Evolutionary conservation across 1,140 invertebrate genomes (phyloP).

Genomic region (Magallana angulata): DNA sequence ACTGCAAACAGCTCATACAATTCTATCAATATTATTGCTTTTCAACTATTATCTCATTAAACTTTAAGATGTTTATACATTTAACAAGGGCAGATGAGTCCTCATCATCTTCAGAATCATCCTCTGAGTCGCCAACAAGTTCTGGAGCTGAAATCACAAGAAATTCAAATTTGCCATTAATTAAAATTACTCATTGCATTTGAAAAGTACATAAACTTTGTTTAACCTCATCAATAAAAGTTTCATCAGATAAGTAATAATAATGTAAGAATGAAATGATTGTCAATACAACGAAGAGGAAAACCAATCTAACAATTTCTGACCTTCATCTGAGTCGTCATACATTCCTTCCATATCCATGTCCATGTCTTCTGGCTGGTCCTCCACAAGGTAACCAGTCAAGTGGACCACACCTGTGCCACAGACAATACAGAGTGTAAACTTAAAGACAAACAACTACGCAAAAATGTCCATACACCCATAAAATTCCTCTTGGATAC

Average conservation of each 20-base stretch:
- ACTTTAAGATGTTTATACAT: neutral
- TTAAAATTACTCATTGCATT: no score
- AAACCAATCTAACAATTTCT: neutral
- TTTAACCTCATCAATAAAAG: no score
- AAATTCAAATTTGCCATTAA: neutral
- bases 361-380: slow-evolving; percentile 44
- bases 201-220: no score
- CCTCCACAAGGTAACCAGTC: slow-evolving; percentile 67
- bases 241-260: no score
- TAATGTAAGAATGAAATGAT: no score
- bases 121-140: slow-evolving; percentile 47
- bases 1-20: no score
- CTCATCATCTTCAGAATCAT: slow-evolving; percentile 54
- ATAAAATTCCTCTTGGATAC: no score
- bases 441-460: no score
- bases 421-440: neutral
- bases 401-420: slow-evolving; percentile 70
- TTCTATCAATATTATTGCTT: no score
- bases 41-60: no score
- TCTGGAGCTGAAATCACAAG: slow-evolving; percentile 49
- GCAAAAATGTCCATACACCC: no score
- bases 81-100: slow-evolving; percentile 16
- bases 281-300: no score
- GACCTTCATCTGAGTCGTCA: slow-evolving; percentile 42
- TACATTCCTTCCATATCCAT: slow-evolving; percentile 40